Evolutionary conservation across 1,140 invertebrate species (phyloP), one percentile per base, ranked within the genome.

Genomic region (Saccostrea echinata): DNA sequence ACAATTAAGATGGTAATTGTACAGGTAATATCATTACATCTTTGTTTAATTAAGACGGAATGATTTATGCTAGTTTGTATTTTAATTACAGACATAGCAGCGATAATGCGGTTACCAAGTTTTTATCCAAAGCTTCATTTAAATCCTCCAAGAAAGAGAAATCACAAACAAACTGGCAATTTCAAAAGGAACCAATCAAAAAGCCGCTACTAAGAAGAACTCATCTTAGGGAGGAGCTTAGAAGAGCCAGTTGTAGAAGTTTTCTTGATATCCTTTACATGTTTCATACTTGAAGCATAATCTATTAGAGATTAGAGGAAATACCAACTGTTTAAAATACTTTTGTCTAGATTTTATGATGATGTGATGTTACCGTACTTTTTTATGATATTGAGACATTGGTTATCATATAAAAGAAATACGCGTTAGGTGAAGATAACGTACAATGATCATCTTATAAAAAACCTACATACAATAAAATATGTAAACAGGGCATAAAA

Each of bases 191-290:
- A 18, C 57, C 87, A 4, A 68, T 92, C n/a, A 93, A 92, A 86
- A 91, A 91, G 83, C 91, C 92, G 0, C 84, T 93, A 13, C 88
- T 92, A 35, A 91, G 86, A 57, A 91, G 89, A 84, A 90, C 91
- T 2, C 82, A 80, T 57, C 27, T 64, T 53, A 84, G 88, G 71
- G 90, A 91, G 8, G 91, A 93, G 68, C 55, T 91, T 0, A 35
- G 85, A 9, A 82, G 85, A 30, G 68, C 85, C 6, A 92, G 91
- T 24, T 91, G 90, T 43, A 71, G 88, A 55, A 88, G 88, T 24
- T 92, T 92, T 71, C 68, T 88, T 76, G 89, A 90, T 92, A 92
- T 92, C 92, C 92, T 92, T 91, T 88, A 53, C 18, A 1, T 80
- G 24, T 80, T 6, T 30, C 18, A 30, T 24, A 80, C 13, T 80